Percentiles rank a stretch among this genome's conserved stretches.
phyloP scores from a whole-genome alignment of 2,113 vertebrate species.

The Hippocampus comes region DNA sequence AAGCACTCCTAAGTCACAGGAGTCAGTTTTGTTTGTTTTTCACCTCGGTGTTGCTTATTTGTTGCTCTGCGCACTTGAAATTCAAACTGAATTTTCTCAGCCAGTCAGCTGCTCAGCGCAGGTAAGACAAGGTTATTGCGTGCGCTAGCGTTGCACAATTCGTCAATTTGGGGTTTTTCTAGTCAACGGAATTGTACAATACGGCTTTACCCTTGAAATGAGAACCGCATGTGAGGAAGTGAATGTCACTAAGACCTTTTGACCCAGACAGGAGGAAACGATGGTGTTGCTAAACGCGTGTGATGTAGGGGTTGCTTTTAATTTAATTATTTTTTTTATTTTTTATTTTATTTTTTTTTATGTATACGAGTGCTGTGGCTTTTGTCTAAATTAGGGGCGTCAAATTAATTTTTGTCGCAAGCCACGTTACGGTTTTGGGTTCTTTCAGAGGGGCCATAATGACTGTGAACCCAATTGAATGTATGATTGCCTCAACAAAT shows the following conservation, averaged over 20 bases:
- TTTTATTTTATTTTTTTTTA: no score
- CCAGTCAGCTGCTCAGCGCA: constrained; percentile 8
- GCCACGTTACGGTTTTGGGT: no score
- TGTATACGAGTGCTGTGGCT: no score
- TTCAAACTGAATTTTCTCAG: background rate
- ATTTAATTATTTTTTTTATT: background rate
- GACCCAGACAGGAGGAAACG: constrained; percentile 72
- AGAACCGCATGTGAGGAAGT: constrained; percentile 75
- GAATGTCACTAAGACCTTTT: constrained; percentile 59
- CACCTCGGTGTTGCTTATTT: background rate
- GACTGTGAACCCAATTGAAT: no score
- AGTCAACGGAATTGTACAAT: constrained; percentile 50
- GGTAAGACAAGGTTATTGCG: background rate
- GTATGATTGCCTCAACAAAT: no score
- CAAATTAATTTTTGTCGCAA: no score
- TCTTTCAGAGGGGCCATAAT: no score
- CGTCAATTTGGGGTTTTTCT: constrained; percentile 28
- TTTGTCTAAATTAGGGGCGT: no score
- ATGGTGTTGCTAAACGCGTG: constrained; percentile 47
- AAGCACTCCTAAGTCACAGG: background rate
- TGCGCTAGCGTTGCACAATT: constrained; percentile 26
- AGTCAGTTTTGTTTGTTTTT: background rate
- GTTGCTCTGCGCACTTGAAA: background rate
- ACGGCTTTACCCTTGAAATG: constrained; percentile 56
- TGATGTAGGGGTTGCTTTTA: background rate